Evolutionary conservation across 35 echinoderm and acorn worm genomes (phyloP), one percentile per base, ranked within the genome.

Genomic region (Chiridota heheva): DNA sequence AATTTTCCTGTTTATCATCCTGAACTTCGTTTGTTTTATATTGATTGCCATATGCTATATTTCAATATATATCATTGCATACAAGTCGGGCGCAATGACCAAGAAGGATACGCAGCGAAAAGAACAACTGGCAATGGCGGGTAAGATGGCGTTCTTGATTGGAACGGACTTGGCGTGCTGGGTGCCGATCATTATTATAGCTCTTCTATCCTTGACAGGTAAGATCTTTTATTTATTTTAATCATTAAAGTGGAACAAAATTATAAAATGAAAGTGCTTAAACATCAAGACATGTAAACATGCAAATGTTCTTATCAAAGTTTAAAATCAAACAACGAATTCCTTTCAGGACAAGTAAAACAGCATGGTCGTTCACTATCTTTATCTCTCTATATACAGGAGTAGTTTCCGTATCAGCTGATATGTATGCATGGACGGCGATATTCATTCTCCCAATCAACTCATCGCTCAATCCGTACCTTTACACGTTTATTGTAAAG

Each of bases 391-490:
- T n/a, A n/a, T n/a, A n/a, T n/a, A n/a, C 3, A 25, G 71, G 71
- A 2, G 81, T 25, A 36, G 12, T 84, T 1, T 38, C 63, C 15
- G 65, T 85, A 7, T 40, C 68, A 4, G 30, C 30, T 40, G 36
- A 67, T 22, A 66, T 90, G 25, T 90, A 90, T 40, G 78, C 87
- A 4, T 83, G 79, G 87, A 90, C 80, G 4, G 87, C 78, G 17
- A 75, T 87, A 2, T 79, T 87, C 51, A 67, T 87, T 53, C 44
- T 87, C 28, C 85, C 85, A 30, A 43, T 90, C 7, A 90, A 90
- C 49, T 90, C 87, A 0, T 68, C 87, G 3, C 40, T 90, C 4
- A 90, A 90, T 42, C 87, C 87, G 22, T 67, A 82, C 44, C 59
- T 90, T 4, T 90, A 82, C 58, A 90, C 87, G n/a, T 18, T 87